phyloP scores from a whole-genome alignment of 2,888 invertebrate species.

The Blera fallax region DNA sequence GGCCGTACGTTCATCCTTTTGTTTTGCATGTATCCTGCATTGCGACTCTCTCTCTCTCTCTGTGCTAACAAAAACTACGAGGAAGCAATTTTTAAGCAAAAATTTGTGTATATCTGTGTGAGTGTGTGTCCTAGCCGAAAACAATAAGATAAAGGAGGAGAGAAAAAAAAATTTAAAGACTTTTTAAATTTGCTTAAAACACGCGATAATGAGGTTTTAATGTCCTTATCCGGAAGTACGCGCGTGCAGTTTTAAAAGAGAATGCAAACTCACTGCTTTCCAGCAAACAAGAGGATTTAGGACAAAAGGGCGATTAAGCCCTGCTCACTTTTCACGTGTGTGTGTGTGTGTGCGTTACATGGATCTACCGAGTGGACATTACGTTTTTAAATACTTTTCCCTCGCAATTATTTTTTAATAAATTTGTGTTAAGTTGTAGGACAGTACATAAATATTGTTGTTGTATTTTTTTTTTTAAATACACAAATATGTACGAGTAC shows the following conservation, averaged over 20 bases:
- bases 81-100: constrained; percentile 34
- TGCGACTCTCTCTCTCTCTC: neutral
- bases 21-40: constrained; percentile 47
- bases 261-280: constrained; percentile 6
- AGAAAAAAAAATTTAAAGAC: constrained; percentile 23
- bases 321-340: neutral
- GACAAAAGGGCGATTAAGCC: constrained; percentile 25
- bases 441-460: neutral
- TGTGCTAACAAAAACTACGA: neutral
- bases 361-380: constrained; percentile 1
- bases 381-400: neutral
- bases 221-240: constrained; percentile 40
- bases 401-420: neutral
- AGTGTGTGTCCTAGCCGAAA: neutral
- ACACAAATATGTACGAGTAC: no score
- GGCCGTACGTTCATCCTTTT: constrained; percentile 40
- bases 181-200: constrained; percentile 63
- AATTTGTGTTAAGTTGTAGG: no score
- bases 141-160: neutral
- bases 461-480: no score
- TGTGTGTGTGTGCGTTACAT: neutral
- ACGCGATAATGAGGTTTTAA: constrained; percentile 64
- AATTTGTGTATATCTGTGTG: no score
- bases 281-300: neutral
- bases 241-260: neutral